Evolutionary conservation across 2,797 vertebrate genomes (phyloP).

Genomic region (Petrocephalus schoutedeni): DNA sequence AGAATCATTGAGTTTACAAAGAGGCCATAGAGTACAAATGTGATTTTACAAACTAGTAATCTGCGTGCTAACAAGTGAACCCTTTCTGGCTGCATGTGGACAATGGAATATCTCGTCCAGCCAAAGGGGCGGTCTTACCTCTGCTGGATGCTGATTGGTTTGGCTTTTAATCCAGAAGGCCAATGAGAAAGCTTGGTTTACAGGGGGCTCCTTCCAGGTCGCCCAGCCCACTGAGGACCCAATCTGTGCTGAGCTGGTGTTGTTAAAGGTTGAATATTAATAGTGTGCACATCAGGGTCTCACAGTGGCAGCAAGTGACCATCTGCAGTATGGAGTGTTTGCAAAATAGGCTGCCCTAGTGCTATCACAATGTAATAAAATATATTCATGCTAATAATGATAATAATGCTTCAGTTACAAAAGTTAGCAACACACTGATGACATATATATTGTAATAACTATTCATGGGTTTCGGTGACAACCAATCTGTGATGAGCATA

Average conservation of each 20-base stretch:
- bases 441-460: slow-evolving; percentile 10
- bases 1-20: neutral
- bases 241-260: slow-evolving; percentile 9
- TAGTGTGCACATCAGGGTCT: slow-evolving; percentile 2
- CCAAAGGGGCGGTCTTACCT: neutral
- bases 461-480: neutral
- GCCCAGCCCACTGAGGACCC: neutral
- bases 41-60: neutral
- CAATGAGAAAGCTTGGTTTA: neutral
- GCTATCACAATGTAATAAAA: neutral
- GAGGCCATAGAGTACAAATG: neutral
- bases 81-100: neutral
- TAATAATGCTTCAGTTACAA: neutral
- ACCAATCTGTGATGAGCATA: neutral
- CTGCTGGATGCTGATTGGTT: slow-evolving; percentile 14
- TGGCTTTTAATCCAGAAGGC: neutral
- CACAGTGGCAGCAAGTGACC: neutral
- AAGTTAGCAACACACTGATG: neutral
- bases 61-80: neutral
- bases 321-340: neutral
- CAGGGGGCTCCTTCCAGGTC: neutral
- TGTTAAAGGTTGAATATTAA: slow-evolving; percentile 18
- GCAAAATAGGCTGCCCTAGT: neutral
- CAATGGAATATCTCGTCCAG: neutral
- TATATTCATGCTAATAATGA: neutral